phyloP scores from a whole-genome alignment of 2,888 invertebrate species.

The Craniophora ligustri region DNA sequence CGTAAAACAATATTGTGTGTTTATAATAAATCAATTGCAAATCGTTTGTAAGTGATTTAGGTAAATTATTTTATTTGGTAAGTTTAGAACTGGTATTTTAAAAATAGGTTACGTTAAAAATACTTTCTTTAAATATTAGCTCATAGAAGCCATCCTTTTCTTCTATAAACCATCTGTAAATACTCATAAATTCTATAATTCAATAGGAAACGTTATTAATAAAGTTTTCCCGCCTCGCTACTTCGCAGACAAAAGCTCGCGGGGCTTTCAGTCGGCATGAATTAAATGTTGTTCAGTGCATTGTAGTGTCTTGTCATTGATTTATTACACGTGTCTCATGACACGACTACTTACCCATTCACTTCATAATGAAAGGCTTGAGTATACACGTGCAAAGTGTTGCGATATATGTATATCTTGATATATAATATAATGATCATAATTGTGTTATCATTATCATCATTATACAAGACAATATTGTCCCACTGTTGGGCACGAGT shows the following conservation, averaged over 20 bases:
- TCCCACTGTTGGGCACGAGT: too few species aligned
- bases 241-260: slow-evolving; percentile 5
- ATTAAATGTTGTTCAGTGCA: slow-evolving; percentile 13
- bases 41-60: slow-evolving; percentile 35
- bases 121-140: too few species aligned
- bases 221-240: slow-evolving; percentile 40
- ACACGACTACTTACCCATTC: not conserved
- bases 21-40: slow-evolving; percentile 10
- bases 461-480: too few species aligned
- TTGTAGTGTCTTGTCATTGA: slow-evolving; percentile 31
- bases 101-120: too few species aligned
- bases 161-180: too few species aligned
- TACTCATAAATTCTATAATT: slow-evolving; percentile 3
- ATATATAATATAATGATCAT: too few species aligned
- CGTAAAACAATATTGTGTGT: slow-evolving; percentile 4
- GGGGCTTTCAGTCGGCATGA: slow-evolving; percentile 24
- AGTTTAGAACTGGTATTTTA: too few species aligned
- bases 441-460: too few species aligned
- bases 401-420: too few species aligned
- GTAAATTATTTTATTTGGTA: slow-evolving; percentile 26
- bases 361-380: too few species aligned
- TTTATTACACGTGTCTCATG: slow-evolving; percentile 29
- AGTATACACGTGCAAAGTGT: too few species aligned
- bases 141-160: too few species aligned
- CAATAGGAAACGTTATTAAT: not conserved